Evolutionary conservation across 2,113 vertebrate species (phyloP).

Genomic region (Pyxicephalus adspersus): DNA sequence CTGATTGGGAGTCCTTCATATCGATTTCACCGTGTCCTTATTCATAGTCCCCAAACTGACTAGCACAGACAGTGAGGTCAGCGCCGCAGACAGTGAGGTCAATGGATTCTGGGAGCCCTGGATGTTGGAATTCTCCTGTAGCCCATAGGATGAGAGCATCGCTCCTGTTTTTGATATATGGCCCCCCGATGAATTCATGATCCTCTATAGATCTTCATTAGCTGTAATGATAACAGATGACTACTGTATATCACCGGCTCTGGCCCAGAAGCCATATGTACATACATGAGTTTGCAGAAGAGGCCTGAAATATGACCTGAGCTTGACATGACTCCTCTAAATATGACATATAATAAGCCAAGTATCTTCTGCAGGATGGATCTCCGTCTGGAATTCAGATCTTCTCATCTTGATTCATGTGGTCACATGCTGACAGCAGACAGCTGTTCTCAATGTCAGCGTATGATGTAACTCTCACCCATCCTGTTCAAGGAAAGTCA

Average conservation of each 20-base stretch:
- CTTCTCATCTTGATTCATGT: neutral
- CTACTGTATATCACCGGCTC: conserved; percentile 18
- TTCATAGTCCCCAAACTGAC: neutral
- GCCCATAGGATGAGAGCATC: neutral
- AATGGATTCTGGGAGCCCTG: neutral
- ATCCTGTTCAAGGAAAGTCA: no score
- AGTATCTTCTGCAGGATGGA: neutral
- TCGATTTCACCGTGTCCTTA: neutral
- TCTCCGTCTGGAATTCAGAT: neutral
- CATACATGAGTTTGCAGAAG: neutral
- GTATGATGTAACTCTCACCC: neutral
- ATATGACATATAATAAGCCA: neutral
- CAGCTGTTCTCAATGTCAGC: neutral
- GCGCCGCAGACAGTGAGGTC: neutral
- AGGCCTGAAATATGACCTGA: conserved; percentile 17
- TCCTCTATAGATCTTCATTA: conserved; percentile 24
- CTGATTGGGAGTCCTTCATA: no score
- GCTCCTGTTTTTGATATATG: neutral
- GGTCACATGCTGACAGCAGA: neutral
- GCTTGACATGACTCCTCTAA: neutral
- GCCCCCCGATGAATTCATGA: neutral
- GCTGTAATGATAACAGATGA: conserved; percentile 31
- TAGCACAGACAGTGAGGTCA: neutral
- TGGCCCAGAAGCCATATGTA: neutral
- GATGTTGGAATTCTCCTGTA: neutral